phyloP scores from a whole-genome alignment of 1,140 invertebrate species.

The Drosophila albomicans region DNA sequence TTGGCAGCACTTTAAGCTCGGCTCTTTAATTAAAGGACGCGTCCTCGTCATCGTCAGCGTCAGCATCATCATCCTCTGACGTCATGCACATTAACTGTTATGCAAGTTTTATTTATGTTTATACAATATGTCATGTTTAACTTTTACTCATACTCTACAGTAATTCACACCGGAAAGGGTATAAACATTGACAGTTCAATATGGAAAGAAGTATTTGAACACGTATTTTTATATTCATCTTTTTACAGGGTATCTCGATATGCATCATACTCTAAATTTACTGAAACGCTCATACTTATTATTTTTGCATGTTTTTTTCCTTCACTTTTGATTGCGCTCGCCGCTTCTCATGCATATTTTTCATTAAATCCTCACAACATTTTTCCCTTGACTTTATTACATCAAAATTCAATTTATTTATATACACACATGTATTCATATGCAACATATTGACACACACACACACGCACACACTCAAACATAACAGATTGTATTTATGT shows the following conservation, averaged over 20 bases:
- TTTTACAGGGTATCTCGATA: neutral
- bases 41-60: neutral
- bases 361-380: constrained; percentile 60
- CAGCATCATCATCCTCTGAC: neutral
- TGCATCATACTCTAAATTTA: neutral
- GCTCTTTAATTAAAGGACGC: constrained; percentile 33
- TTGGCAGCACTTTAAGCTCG: constrained; percentile 17
- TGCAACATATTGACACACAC: constrained; percentile 1
- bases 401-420: constrained; percentile 66
- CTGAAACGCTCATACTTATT: neutral
- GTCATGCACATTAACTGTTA: constrained; percentile 21
- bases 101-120: constrained; percentile 31
- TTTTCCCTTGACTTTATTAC: constrained; percentile 65
- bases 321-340: constrained; percentile 10
- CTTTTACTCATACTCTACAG: constrained; percentile 6
- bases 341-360: constrained; percentile 34
- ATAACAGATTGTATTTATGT: neutral
- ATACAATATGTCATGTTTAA: constrained; percentile 25
- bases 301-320: constrained; percentile 6
- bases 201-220: no score
- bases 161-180: neutral
- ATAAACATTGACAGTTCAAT: neutral
- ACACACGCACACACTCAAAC: constrained; percentile 9
- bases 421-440: constrained; percentile 1
- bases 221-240: no score